A percentile compares a stretch with the other conserved stretches of the same genome.
These are phyloP conservation scores for Solea senegalensis DNA, from an alignment of 2,113 vertebrate species.

Conservation along the genomic window DNA sequence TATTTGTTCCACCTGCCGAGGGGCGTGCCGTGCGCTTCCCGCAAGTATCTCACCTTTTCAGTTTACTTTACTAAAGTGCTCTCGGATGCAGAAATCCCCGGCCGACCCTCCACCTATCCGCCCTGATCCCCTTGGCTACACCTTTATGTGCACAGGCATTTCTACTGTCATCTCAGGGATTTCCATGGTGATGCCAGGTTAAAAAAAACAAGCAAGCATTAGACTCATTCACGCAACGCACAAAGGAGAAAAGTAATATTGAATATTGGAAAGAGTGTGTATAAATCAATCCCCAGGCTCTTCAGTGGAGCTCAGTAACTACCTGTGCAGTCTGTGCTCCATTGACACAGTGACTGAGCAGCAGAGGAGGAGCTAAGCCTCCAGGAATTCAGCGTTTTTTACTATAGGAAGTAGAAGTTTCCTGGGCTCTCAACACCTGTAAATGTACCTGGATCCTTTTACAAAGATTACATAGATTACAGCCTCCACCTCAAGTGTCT, in stretches of 20 bases:
- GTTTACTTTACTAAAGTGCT: constrained; percentile 39
- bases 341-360: constrained; percentile 65
- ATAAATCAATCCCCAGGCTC: not conserved
- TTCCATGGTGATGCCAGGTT: constrained; percentile 16
- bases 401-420: constrained; percentile 9
- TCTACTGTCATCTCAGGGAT: constrained; percentile 8
- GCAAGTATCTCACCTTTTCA: constrained; percentile 45
- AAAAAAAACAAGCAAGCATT: constrained; percentile 2
- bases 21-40: constrained; percentile 58
- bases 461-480: constrained; percentile 9
- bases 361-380: constrained; percentile 58
- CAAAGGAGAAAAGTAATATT: not conserved
- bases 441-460: constrained; percentile 13
- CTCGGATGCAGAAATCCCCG: constrained; percentile 43
- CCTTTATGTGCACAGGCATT: constrained; percentile 44
- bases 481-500: constrained; percentile 1
- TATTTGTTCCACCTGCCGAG: constrained; percentile 68
- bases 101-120: constrained; percentile 49
- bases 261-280: not conserved
- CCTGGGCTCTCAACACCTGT: constrained; percentile 23
- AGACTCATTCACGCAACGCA: not conserved
- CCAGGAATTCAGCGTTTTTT: constrained; percentile 30
- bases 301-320: not conserved
- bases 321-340: constrained; percentile 23
- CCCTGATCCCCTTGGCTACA: constrained; percentile 56